phyloP scores from a whole-genome alignment of 2,888 invertebrate species.

The Theretra japonica region DNA sequence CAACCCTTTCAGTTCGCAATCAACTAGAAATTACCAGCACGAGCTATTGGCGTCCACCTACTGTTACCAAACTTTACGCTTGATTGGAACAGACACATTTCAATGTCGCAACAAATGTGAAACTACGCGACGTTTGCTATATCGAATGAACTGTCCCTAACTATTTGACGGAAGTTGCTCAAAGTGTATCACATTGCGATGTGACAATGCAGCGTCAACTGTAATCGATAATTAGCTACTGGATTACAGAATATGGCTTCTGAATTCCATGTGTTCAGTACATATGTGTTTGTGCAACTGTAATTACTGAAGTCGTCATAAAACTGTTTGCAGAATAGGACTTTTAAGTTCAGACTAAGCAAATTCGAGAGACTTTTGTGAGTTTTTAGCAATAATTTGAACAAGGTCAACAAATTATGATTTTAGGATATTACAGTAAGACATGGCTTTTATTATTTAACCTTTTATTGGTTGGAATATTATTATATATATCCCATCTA shows the following conservation, averaged over 20 bases:
- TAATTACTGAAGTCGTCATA: background rate
- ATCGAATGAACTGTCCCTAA: constrained; percentile 36
- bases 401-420: too few relatives aligned
- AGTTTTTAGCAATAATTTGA: too few relatives aligned
- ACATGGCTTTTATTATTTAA: too few relatives aligned
- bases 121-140: constrained; percentile 39
- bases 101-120: constrained; percentile 44
- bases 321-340: background rate
- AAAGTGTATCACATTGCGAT: constrained; percentile 43
- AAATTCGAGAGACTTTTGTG: too few relatives aligned
- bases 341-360: too few relatives aligned
- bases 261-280: too few relatives aligned
- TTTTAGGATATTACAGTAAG: too few relatives aligned
- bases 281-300: too few relatives aligned
- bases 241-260: background rate
- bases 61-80: constrained; percentile 43
- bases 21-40: background rate
- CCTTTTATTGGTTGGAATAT: too few relatives aligned
- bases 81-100: constrained; percentile 50
- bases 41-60: background rate
- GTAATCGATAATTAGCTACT: too few relatives aligned
- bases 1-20: background rate
- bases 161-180: constrained; percentile 51
- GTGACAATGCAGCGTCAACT: background rate
- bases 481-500: too few relatives aligned